Conservation (phyloP, 2,113 vertebrate species). For the Lonchura striata region DNA sequence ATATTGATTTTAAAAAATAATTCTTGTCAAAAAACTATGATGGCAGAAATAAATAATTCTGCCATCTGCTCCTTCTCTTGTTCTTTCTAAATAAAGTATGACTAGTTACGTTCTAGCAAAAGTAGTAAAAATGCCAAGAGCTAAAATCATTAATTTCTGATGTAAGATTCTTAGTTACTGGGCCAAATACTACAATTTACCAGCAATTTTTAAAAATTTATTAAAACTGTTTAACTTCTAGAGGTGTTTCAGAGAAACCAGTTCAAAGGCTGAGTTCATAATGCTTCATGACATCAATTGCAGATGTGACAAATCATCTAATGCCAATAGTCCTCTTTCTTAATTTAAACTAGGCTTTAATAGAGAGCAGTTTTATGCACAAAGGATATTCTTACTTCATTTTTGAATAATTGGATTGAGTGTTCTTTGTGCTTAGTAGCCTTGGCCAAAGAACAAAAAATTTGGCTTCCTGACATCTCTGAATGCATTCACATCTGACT, state of each 20-base stretch:
- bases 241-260: background rate
- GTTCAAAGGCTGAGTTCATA: background rate
- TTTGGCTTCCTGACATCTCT: background rate
- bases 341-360: background rate
- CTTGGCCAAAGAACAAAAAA: background rate
- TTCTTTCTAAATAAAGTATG: background rate
- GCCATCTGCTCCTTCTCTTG: background rate
- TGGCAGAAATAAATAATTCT: background rate
- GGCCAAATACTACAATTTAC: background rate
- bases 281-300: rapidly evolving
- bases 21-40: background rate
- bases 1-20: background rate
- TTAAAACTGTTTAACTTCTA: background rate
- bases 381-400: background rate
- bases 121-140: background rate
- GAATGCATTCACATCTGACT: background rate
- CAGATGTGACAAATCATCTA: background rate
- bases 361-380: background rate
- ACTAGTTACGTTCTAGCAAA: background rate
- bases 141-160: background rate
- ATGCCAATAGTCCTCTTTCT: background rate
- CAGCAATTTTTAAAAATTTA: background rate
- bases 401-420: background rate
- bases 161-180: background rate
- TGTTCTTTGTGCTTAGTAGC: background rate